Evolutionary conservation across 2,888 invertebrate genomes (phyloP).

Genomic region (Epistrophella euchroma): DNA sequence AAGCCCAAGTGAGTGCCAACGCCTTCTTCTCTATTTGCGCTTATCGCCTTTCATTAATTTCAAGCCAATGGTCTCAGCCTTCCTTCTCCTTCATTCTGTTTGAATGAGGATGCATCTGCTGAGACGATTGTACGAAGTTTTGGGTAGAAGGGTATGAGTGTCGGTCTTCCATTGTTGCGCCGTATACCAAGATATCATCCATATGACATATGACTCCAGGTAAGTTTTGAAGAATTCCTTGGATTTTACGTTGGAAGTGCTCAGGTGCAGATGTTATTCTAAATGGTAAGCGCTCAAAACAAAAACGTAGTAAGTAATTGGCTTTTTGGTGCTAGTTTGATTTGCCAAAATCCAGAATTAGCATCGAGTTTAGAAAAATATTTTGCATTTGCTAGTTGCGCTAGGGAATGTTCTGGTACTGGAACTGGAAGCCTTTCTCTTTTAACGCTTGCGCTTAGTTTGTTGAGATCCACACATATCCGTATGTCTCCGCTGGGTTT

Average conservation of each 20-base stretch:
- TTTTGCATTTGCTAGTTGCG: slow-evolving; percentile 71
- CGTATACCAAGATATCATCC: slow-evolving; percentile 65
- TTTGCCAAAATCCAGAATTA: slow-evolving; percentile 58
- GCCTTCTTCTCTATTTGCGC: slow-evolving; percentile 76
- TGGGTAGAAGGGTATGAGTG: slow-evolving; percentile 28
- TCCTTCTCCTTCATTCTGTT: slow-evolving; percentile 15
- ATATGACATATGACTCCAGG: slow-evolving; percentile 41
- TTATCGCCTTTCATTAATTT: slow-evolving; percentile 80
- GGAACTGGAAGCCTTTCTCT: slow-evolving; percentile 71
- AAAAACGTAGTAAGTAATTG: slow-evolving; percentile 46
- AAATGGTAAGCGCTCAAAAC: slow-evolving; percentile 41
- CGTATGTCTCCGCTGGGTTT: slow-evolving; percentile 34
- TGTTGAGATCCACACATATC: slow-evolving; percentile 32
- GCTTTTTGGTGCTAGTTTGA: slow-evolving; percentile 30
- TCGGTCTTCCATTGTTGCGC: slow-evolving; percentile 21
- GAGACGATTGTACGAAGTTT: slow-evolving; percentile 1
- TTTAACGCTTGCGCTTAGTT: slow-evolving; percentile 2
- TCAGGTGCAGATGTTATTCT: slow-evolving; percentile 40
- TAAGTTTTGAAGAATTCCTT: slow-evolving; percentile 38
- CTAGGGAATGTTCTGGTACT: slow-evolving; percentile 73
- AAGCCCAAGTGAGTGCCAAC: slow-evolving; percentile 38
- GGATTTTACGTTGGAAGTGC: slow-evolving; percentile 47
- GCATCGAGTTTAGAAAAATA: slow-evolving; percentile 79
- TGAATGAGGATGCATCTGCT: slow-evolving; percentile 37
- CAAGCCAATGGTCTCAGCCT: slow-evolving; percentile 78